Base-by-base conservation (phyloP, 2,113 vertebrate species). In the Odocoileus virginianus region DNA sequence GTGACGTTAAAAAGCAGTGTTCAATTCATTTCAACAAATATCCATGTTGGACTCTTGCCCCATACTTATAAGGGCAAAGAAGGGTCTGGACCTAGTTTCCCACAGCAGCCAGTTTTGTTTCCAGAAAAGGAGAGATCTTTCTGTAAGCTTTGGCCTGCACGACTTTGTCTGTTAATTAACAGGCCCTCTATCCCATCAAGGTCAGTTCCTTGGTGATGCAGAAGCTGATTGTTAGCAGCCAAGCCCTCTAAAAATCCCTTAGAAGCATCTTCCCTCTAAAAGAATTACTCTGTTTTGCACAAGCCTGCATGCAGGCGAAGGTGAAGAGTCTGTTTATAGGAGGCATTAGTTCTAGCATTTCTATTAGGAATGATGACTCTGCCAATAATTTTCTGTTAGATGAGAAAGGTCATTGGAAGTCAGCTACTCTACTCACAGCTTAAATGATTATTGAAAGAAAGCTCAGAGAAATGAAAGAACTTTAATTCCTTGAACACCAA, bases 1-100 rank as follows among this genome's bases (percentile, higher is more conserved):
- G 87, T 88, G 84, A 87, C 40, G 81, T 98, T 96, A 92, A 61
- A 84, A 95, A 97, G 61, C 36, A 76, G n/a, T 50, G 25, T n/a
- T 89, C 61, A 92, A 43, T 58, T 83, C 28, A 45, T 50, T 54
- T 90, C 27, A 94, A 92, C 52, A 92, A 87, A 85, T 95, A 82
- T 28, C 87, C 17, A 3, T 78, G 76, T 54, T 95, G 58, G 71
- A 89, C 47, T 52, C 83, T 82, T 90, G 55, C 95, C 45, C 17
- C 45, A 81, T 91, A 83, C 13, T 97, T 95, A 7, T 50, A 87
- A 88, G 30, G n/a, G 6, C 67, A 96, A 67, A 16, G 21, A 81
- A 89, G 13, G 16, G 23, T 21, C 25, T 81, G 60, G 78, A 25
- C 8, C 8, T 93, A 60, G 60, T n/a, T 94, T 91, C 61, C 76